A percentile compares a stretch with the other conserved stretches of the same genome.
Conservation (phyloP, 2,888 invertebrate genomes). For the Thyatira batis region DNA sequence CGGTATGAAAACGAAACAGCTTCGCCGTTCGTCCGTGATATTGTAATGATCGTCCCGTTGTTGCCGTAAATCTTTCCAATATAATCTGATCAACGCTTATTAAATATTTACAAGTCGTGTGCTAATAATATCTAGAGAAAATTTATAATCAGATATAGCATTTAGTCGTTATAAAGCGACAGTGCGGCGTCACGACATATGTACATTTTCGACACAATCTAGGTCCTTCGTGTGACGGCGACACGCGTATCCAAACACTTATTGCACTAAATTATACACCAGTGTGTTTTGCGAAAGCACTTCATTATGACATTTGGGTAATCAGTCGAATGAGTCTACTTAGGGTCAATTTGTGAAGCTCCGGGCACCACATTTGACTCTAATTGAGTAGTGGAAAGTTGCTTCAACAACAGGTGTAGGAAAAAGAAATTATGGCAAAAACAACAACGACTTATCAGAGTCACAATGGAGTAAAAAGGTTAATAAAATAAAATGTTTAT, state of each 20-base stretch:
- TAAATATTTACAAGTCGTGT: not conserved
- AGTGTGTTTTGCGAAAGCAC: constrained; percentile 36
- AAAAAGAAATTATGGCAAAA: not conserved
- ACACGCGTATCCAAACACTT: constrained; percentile 45
- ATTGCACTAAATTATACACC: constrained; percentile 45
- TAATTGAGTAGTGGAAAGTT: not conserved
- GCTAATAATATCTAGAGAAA: not conserved
- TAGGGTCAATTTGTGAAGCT: not conserved
- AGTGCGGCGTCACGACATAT: constrained; percentile 31
- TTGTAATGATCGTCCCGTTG: not conserved
- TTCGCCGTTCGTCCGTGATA: not conserved
- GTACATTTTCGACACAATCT: constrained; percentile 22
- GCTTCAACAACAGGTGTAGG: not conserved
- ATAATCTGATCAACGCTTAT: not conserved
- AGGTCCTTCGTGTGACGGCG: constrained; percentile 35
- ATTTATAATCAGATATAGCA: constrained; percentile 1
- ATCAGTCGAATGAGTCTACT: constrained; percentile 8
- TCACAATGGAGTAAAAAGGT: too few relatives aligned
- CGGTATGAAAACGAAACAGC: not conserved
- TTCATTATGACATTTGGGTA: constrained; percentile 25
- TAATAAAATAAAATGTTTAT: not conserved
- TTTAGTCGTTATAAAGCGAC: constrained; percentile 15
- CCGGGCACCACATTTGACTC: not conserved
- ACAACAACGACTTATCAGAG: too few relatives aligned
- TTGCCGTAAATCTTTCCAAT: not conserved